Evolutionary conservation across 2,113 vertebrate species (phyloP), one percentile per base, ranked within the genome.

Genomic region (Oreochromis niloticus): DNA sequence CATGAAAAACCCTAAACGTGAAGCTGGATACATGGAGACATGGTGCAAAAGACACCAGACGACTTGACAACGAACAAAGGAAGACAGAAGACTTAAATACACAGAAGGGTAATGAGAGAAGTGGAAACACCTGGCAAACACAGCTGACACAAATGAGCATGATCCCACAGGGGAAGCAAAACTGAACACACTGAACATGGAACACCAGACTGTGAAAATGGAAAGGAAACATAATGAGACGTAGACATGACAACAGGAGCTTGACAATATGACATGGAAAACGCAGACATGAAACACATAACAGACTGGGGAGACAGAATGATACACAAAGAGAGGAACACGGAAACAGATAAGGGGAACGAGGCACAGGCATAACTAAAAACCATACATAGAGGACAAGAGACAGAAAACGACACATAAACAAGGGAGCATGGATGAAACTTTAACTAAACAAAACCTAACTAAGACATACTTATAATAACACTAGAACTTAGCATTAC

Each of bases 161-260:
- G 30, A 63, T 63, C 3, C 3, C 59, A 2, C 59, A 63, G 9
- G 59, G 16, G 16, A 34, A 0, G 59, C 30, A 63, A 63, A 63
- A 63, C 30, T 63, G 9, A 61, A 61, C 59, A 34, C 57, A 59
- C 3, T 9, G 56, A 59, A 59, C 0, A 0, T 59, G 27, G 56
- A 59, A 59, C 59, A 63, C 59, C 30, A 63, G 59, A 63, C 59
- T 63, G 30, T 63, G 5, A 63, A 63, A 63, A 6, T 63, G 24
- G 24, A 24, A 24, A 0, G 16, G 57, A 61, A 32, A 61, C 57
- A 61, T 6, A 0, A 0, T 61, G 5, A 61, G 57, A 61, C 1
- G 8, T 61, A 10, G 30, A 34, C 9, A 19, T 63, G 0, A 61
- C 57, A 34, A 61, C 14, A 61, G 2, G 0, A 61, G 0, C 0